These are phyloP conservation scores for Mormyrops boulengeri DNA, from an alignment of 2,797 vertebrate genomes.

Conservation along the genomic window DNA sequence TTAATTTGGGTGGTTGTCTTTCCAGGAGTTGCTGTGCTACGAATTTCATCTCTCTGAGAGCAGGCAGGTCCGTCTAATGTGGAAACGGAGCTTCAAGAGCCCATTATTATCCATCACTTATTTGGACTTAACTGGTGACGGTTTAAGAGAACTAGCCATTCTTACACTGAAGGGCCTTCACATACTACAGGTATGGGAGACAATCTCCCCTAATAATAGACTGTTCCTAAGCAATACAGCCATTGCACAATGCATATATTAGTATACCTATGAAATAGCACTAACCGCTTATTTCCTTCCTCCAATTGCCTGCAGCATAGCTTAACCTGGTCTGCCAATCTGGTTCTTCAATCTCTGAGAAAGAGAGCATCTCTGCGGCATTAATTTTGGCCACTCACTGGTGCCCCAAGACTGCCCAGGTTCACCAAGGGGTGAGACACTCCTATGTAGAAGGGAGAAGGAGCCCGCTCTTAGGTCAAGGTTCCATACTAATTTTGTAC, in stretches of 20 bases:
- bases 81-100: constrained; percentile 80
- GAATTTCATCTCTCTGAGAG: constrained; percentile 55
- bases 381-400: neutral
- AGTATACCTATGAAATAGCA: neutral
- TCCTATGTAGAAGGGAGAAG: neutral
- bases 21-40: constrained; percentile 85
- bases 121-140: constrained; percentile 77
- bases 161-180: constrained; percentile 83
- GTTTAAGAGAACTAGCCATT: constrained; percentile 74
- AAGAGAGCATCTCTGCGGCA: constrained; percentile 42
- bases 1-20: neutral
- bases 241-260: neutral
- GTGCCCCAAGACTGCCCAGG: neutral
- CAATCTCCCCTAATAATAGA: neutral
- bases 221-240: neutral
- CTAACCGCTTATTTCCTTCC: neutral
- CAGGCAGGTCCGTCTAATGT: constrained; percentile 50
- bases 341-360: constrained; percentile 57
- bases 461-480: neutral
- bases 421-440: neutral
- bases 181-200: constrained; percentile 71
- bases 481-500: neutral
- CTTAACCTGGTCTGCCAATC: constrained; percentile 53
- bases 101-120: constrained; percentile 78
- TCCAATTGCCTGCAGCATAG: constrained; percentile 53